These are phyloP conservation scores for Verasper variegatus DNA, from an alignment of 2,113 vertebrate species.

Conservation along the genomic window DNA sequence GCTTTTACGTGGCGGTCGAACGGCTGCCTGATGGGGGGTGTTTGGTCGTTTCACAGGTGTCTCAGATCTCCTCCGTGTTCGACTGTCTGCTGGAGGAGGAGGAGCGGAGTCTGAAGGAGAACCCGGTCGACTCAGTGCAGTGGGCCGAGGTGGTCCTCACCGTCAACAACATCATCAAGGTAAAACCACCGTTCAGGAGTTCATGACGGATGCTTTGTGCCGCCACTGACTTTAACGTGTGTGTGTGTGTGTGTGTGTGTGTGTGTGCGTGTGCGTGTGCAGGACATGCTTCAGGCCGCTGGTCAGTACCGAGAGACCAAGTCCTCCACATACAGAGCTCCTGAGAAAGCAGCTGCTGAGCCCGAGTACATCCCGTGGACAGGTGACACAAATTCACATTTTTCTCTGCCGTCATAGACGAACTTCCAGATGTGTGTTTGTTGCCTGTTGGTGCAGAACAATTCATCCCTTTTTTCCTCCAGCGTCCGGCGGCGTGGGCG, in stretches of 20 bases:
- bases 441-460: background rate
- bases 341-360: slow-evolving; percentile 82
- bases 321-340: slow-evolving; percentile 86
- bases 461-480: slow-evolving; percentile 1
- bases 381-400: slow-evolving; percentile 76
- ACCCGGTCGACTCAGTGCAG: slow-evolving; percentile 82
- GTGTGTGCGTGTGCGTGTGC: slow-evolving; percentile 33
- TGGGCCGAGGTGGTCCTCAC: slow-evolving; percentile 90
- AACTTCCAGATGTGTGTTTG: background rate
- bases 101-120: slow-evolving; percentile 88
- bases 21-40: background rate
- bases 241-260: slow-evolving; percentile 35
- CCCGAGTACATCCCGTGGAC: slow-evolving; percentile 96
- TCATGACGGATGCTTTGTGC: too few relatives aligned
- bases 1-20: background rate
- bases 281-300: slow-evolving; percentile 95
- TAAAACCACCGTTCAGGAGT: slow-evolving; percentile 41
- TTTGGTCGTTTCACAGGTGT: slow-evolving; percentile 82
- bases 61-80: slow-evolving; percentile 90
- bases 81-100: slow-evolving; percentile 94
- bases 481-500: slow-evolving; percentile 85
- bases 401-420: background rate
- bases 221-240: slow-evolving; percentile 12
- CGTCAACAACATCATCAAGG: slow-evolving; percentile 92
- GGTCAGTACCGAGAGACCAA: slow-evolving; percentile 90